A percentile compares a stretch with the other conserved stretches of the same genome.
These are phyloP conservation scores for Fistularia tabacaria DNA, from an alignment of 2,797 vertebrate genomes.

Conservation along the genomic window DNA sequence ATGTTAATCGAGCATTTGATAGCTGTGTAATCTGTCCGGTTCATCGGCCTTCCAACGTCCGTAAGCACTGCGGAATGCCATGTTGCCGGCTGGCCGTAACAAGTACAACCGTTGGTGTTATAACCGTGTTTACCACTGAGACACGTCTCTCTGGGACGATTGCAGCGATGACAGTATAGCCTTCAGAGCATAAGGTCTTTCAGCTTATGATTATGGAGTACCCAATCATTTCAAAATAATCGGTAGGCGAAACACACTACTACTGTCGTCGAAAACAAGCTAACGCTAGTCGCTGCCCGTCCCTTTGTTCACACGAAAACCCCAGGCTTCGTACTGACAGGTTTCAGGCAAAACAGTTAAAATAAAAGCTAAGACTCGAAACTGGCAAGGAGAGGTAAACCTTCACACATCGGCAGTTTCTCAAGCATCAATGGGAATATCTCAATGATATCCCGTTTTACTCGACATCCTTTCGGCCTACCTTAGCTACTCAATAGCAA, in stretches of 20 bases:
- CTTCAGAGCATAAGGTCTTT: too few relatives aligned
- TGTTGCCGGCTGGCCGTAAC: slow-evolving; percentile 34
- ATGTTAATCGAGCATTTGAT: not conserved
- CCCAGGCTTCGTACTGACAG: not conserved
- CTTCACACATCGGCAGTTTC: too few relatives aligned
- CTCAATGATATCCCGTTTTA: slow-evolving; percentile 1
- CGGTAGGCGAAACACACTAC: not conserved
- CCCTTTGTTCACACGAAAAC: slow-evolving; percentile 64
- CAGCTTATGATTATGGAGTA: too few relatives aligned
- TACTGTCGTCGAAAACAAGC: slow-evolving; percentile 13
- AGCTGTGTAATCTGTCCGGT: not conserved
- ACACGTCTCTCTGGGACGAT: too few relatives aligned
- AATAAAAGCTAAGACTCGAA: not conserved
- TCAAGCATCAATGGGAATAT: not conserved
- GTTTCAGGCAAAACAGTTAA: not conserved
- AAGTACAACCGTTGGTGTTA: not conserved
- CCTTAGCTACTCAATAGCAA: not conserved
- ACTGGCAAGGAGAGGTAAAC: too few relatives aligned
- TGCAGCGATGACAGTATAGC: too few relatives aligned
- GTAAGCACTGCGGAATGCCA: slow-evolving; percentile 2
- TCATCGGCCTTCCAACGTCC: slow-evolving; percentile 26
- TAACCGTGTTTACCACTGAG: not conserved
- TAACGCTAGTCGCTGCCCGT: slow-evolving; percentile 38
- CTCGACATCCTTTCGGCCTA: slow-evolving; percentile 35
- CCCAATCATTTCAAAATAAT: not conserved